Evolutionary conservation across 2,888 invertebrate species (phyloP).

Genomic region (Azorinus chamasolen): DNA sequence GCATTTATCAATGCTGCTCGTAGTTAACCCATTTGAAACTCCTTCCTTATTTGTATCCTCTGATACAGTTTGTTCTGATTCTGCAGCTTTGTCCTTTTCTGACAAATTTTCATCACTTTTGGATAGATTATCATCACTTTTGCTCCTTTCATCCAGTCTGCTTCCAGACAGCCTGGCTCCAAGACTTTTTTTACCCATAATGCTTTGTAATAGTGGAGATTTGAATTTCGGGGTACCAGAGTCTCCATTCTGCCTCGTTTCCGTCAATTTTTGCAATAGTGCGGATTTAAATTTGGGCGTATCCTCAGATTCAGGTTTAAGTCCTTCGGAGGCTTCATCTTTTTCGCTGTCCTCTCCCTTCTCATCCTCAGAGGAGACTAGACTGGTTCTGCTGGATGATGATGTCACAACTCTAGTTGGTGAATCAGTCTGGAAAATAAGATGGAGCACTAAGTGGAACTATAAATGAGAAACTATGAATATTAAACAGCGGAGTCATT

Average conservation of each 20-base stretch:
- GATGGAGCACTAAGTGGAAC: too few species aligned
- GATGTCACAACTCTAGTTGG: slow-evolving; percentile 65
- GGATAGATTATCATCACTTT: slow-evolving; percentile 35
- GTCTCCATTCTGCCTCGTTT: slow-evolving; percentile 68
- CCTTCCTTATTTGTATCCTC: background rate
- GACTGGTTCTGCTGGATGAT: slow-evolving; percentile 74
- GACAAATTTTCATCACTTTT: slow-evolving; percentile 22
- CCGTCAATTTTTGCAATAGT: slow-evolving; percentile 80
- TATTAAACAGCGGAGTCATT: too few species aligned
- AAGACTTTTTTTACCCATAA: slow-evolving; percentile 80
- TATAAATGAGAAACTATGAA: too few species aligned
- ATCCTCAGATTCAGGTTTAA: slow-evolving; percentile 22
- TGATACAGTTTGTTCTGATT: background rate
- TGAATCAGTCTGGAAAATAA: slow-evolving; percentile 62
- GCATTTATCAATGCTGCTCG: slow-evolving; percentile 32
- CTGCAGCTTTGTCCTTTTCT: slow-evolving; percentile 4
- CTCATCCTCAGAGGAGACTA: slow-evolving; percentile 71
- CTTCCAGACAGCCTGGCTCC: slow-evolving; percentile 63
- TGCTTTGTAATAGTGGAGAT: slow-evolving; percentile 81
- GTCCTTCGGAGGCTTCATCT: slow-evolving; percentile 37
- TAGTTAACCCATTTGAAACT: slow-evolving; percentile 31
- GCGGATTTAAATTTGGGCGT: slow-evolving; percentile 82
- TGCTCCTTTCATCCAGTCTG: slow-evolving; percentile 52
- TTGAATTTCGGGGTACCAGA: slow-evolving; percentile 80
- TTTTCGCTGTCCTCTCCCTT: slow-evolving; percentile 58